Conservation (phyloP, 2,888 invertebrate genomes). For the Drosophila prolongata region DNA sequence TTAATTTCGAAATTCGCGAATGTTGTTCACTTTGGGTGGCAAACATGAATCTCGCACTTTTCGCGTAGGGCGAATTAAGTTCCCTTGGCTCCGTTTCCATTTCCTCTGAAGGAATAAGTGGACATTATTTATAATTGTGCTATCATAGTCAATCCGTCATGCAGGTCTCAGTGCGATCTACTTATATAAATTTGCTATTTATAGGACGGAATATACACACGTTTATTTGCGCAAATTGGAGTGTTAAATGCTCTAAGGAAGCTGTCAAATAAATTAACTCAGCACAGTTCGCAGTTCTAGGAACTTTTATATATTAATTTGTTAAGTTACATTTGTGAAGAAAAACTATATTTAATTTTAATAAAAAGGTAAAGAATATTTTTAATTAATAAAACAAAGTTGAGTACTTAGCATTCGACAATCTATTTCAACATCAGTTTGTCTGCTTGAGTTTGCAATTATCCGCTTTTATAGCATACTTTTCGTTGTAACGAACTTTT, state of each 20-base stretch:
- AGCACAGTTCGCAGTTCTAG: not conserved
- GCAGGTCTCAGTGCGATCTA: slow-evolving; percentile 7
- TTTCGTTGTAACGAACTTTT: slow-evolving; percentile 22
- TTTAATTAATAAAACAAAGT: not conserved
- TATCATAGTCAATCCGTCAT: slow-evolving; percentile 51
- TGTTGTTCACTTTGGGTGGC: slow-evolving; percentile 81
- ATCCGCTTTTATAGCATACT: slow-evolving; percentile 26
- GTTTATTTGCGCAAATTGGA: slow-evolving; percentile 18
- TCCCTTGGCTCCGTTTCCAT: slow-evolving; percentile 41
- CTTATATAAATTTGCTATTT: slow-evolving; percentile 14
- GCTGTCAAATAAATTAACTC: slow-evolving; percentile 44
- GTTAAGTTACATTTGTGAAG: too few relatives aligned
- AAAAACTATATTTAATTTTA: too few relatives aligned
- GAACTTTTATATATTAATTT: not conserved
- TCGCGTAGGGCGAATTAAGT: slow-evolving; percentile 28
- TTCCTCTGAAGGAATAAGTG: slow-evolving; percentile 40
- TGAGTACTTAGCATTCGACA: slow-evolving; percentile 2
- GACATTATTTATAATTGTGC: slow-evolving; percentile 59
- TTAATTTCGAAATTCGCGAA: slow-evolving; percentile 82
- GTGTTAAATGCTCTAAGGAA: slow-evolving; percentile 42
- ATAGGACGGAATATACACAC: slow-evolving; percentile 4
- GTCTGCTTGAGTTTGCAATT: slow-evolving; percentile 24
- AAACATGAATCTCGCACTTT: slow-evolving; percentile 67
- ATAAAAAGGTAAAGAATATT: too few relatives aligned
- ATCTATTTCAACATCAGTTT: slow-evolving; percentile 16